Percentiles rank a stretch among this genome's conserved stretches.
Evolutionary conservation across 2,888 invertebrate species (phyloP).

Genomic region (Orthonevra nobilis): DNA sequence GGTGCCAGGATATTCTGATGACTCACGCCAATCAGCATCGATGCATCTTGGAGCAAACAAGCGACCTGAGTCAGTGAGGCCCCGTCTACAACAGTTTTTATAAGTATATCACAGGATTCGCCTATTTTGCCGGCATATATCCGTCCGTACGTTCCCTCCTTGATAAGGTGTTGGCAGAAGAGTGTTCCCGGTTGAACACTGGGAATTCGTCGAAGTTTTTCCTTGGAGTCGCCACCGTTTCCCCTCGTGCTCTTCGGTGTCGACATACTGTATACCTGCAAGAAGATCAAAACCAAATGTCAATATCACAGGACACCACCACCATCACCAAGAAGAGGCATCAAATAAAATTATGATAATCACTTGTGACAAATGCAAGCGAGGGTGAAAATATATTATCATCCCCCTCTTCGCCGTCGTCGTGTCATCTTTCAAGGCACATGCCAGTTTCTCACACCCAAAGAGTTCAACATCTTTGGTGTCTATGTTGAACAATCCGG

Average conservation of each 20-base stretch:
- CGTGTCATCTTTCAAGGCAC: no score
- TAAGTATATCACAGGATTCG: slow-evolving; percentile 84
- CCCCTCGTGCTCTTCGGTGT: slow-evolving; percentile 79
- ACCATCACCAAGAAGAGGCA: slow-evolving; percentile 24
- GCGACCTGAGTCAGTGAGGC: slow-evolving; percentile 85
- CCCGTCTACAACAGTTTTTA: slow-evolving; percentile 88
- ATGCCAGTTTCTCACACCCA: slow-evolving; percentile 66
- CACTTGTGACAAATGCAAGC: slow-evolving; percentile 64
- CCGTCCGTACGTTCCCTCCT: slow-evolving; percentile 88
- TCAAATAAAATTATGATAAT: slow-evolving; percentile 71
- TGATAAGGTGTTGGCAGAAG: slow-evolving; percentile 81
- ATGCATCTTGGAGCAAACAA: slow-evolving; percentile 85
- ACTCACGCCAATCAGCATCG: slow-evolving; percentile 85
- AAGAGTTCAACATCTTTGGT: slow-evolving; percentile 59
- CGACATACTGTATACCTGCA: slow-evolving; percentile 79
- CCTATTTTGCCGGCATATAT: slow-evolving; percentile 84
- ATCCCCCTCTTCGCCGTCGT: not conserved
- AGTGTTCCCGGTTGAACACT: slow-evolving; percentile 82
- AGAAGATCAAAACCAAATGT: slow-evolving; percentile 61
- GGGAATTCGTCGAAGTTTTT: slow-evolving; percentile 83
- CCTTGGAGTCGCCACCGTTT: slow-evolving; percentile 80
- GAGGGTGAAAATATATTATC: slow-evolving; percentile 63
- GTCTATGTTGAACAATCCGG: slow-evolving; percentile 57
- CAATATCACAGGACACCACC: slow-evolving; percentile 1
- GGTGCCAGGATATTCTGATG: slow-evolving; percentile 86